Percentiles rank a stretch among this genome's conserved stretches.
Conservation (phyloP, 2,797 vertebrate genomes). For the Leucoraja ocellata region DNA sequence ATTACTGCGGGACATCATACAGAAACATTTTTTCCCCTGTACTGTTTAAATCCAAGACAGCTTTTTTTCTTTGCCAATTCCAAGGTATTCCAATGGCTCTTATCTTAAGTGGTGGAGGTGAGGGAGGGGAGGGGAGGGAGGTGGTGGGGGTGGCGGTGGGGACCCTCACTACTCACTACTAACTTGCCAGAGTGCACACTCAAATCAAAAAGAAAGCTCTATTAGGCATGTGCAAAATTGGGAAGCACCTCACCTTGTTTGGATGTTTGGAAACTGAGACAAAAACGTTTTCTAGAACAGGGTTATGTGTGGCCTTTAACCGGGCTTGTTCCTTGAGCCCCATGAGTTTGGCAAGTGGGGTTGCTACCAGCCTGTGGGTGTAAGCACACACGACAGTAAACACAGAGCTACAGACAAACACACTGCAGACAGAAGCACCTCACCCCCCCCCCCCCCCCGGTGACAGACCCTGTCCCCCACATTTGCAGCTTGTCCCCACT, state of each 20-base stretch:
- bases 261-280: slow-evolving; percentile 61
- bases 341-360: slow-evolving; percentile 66
- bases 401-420: neutral
- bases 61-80: too few species aligned
- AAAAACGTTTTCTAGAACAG: slow-evolving; percentile 72
- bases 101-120: too few species aligned
- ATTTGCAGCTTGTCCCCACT: neutral
- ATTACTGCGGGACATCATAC: too few species aligned
- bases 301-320: slow-evolving; percentile 61
- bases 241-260: slow-evolving; percentile 67
- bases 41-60: too few species aligned
- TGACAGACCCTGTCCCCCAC: neutral
- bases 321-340: slow-evolving; percentile 66
- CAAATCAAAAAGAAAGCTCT: slow-evolving; percentile 40
- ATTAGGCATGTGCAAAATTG: too few species aligned
- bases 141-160: too few species aligned
- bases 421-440: too few species aligned
- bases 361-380: slow-evolving; percentile 71
- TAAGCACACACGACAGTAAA: neutral
- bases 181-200: neutral
- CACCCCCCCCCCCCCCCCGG: neutral
- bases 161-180: too few species aligned
- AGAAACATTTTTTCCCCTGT: too few species aligned
- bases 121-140: too few species aligned
- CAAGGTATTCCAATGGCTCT: too few species aligned